These are phyloP conservation scores for Varanus komodoensis DNA, from an alignment of 2,113 vertebrate genomes.

Conservation along the genomic window DNA sequence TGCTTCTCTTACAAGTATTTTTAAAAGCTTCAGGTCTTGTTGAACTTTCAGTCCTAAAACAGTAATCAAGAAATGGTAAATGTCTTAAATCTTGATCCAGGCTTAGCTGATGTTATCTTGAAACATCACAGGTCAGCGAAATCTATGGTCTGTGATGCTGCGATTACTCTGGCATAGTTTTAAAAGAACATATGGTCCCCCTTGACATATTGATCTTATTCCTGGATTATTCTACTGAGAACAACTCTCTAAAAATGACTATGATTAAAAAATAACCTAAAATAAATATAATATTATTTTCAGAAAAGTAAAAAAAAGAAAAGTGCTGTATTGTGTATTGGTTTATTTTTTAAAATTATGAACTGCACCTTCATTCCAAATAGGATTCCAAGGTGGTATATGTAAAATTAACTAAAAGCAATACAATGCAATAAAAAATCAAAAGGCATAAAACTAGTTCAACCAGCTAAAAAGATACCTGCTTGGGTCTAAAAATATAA, in stretches of 20 bases:
- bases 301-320: background rate
- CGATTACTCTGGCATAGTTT: background rate
- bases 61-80: background rate
- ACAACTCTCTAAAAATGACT: background rate
- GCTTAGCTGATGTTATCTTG: background rate
- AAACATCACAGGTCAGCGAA: background rate
- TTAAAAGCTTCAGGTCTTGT: background rate
- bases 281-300: background rate
- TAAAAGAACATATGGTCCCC: background rate
- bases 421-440: too few species aligned
- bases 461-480: too few species aligned
- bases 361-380: too few species aligned
- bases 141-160: background rate
- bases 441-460: too few species aligned
- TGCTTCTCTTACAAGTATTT: background rate
- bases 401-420: too few species aligned
- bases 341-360: too few species aligned
- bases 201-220: background rate
- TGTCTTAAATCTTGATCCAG: background rate
- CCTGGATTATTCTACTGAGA: constrained; percentile 1
- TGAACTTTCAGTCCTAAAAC: background rate
- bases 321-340: too few species aligned
- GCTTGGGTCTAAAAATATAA: too few species aligned
- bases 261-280: background rate
- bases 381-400: too few species aligned